phyloP scores from a whole-genome alignment of 2,888 invertebrate species.

The Pyrgus malvae region DNA sequence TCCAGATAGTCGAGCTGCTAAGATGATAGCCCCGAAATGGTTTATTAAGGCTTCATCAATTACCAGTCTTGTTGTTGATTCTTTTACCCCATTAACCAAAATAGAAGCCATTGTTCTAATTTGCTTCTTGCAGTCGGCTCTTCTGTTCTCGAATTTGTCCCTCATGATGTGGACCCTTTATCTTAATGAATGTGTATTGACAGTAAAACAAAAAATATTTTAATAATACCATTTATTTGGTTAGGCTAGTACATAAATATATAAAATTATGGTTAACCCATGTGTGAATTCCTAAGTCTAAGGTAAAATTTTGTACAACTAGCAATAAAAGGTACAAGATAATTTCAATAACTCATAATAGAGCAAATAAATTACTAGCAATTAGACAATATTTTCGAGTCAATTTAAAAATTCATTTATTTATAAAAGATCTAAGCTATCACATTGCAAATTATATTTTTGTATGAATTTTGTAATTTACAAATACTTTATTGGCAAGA shows the following conservation, averaged over 20 bases:
- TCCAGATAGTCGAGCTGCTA: no score
- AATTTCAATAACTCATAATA: constrained; percentile 39
- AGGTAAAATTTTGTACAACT: constrained; percentile 71
- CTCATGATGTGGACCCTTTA: no score
- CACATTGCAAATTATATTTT: constrained; percentile 70
- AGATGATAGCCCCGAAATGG: no score
- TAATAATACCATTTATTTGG: constrained; percentile 75
- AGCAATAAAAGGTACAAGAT: constrained; percentile 47
- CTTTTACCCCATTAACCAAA: no score
- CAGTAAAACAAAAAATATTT: constrained; percentile 37
- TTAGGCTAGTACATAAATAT: constrained; percentile 75
- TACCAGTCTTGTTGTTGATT: no score
- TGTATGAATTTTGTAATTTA: constrained; percentile 57
- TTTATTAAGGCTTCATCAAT: no score
- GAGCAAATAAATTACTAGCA: constrained; percentile 55
- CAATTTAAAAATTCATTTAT: constrained; percentile 49
- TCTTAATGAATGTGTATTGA: no score
- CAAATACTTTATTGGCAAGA: constrained; percentile 80
- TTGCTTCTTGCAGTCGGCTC: no score
- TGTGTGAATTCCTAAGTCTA: constrained; percentile 64
- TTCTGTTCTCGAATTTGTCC: no score
- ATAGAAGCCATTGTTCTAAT: no score
- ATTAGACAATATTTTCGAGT: constrained; percentile 56
- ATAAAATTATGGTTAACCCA: constrained; percentile 70
- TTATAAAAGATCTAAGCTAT: constrained; percentile 75